These are phyloP conservation scores for Pampus argenteus DNA, from an alignment of 2,797 vertebrate genomes.

Conservation along the genomic window DNA sequence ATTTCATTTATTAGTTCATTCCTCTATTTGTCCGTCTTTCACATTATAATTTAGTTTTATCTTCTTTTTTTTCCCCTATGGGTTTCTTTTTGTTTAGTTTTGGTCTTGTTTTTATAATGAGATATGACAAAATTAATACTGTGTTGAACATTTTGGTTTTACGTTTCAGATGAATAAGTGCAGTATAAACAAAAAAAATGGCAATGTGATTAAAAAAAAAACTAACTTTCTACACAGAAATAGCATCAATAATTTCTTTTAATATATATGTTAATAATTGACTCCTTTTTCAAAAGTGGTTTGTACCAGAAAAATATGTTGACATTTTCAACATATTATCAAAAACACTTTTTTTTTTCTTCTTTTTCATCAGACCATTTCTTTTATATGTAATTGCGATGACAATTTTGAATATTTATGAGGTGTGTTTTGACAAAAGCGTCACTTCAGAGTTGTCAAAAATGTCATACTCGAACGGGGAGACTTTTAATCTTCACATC, in stretches of 20 bases:
- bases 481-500: constrained; percentile 73
- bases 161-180: no score
- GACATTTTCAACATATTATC: neutral
- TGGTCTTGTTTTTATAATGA: no score
- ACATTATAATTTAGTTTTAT: no score
- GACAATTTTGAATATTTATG: constrained; percentile 54
- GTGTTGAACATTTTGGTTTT: no score
- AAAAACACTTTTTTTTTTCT: neutral
- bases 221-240: neutral
- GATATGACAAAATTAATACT: no score
- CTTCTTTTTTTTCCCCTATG: no score
- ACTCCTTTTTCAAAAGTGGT: neutral
- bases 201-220: neutral
- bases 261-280: neutral
- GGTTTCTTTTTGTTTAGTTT: no score
- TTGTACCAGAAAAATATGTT: neutral
- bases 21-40: no score
- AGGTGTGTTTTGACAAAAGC: constrained; percentile 64
- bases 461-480: constrained; percentile 52
- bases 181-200: neutral
- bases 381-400: constrained; percentile 8
- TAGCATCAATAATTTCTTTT: neutral
- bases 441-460: constrained; percentile 71
- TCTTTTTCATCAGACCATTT: neutral
- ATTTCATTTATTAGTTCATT: no score